phyloP scores from a whole-genome alignment of 2,888 invertebrate species.

The Drosophila pegasa region DNA sequence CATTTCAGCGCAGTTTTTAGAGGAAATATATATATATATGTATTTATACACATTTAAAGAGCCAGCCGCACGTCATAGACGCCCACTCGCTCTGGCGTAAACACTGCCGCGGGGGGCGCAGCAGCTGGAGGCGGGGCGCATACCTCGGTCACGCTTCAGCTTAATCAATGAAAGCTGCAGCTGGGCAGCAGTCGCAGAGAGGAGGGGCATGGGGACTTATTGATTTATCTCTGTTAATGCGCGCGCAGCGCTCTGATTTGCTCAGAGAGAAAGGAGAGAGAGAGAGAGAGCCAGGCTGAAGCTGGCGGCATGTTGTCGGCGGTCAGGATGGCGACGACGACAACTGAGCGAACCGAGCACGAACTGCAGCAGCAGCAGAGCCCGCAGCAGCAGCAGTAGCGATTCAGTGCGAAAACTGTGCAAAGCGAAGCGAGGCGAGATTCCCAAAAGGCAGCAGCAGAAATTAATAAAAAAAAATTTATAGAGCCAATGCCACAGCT shows the following conservation, averaged over 20 bases:
- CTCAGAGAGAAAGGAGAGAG: slow-evolving; percentile 37
- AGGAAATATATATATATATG: slow-evolving; percentile 25
- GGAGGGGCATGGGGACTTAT: slow-evolving; percentile 69
- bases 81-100: slow-evolving; percentile 4
- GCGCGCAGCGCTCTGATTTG: slow-evolving; percentile 81
- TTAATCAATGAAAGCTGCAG: slow-evolving; percentile 62
- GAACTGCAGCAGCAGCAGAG: slow-evolving; percentile 27
- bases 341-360: slow-evolving; percentile 22
- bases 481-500: slow-evolving; percentile 13
- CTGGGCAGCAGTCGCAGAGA: not conserved
- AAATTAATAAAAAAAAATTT: slow-evolving; percentile 30
- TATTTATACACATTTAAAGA: slow-evolving; percentile 6
- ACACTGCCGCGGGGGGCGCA: not conserved
- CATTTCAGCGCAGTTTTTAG: slow-evolving; percentile 39
- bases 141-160: slow-evolving; percentile 56
- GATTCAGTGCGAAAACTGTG: slow-evolving; percentile 56
- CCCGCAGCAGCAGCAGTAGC: slow-evolving; percentile 18
- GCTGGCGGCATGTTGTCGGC: slow-evolving; percentile 71
- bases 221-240: slow-evolving; percentile 75
- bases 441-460: slow-evolving; percentile 29
- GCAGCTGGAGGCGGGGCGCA: slow-evolving; percentile 33
- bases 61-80: slow-evolving; percentile 30
- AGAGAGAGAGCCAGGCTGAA: slow-evolving; percentile 9
- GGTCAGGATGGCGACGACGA: slow-evolving; percentile 67
- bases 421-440: slow-evolving; percentile 51